Evolutionary conservation across 1,140 invertebrate genomes (phyloP), one percentile per base, ranked within the genome.

Genomic region (Pseudoatta argentina): DNA sequence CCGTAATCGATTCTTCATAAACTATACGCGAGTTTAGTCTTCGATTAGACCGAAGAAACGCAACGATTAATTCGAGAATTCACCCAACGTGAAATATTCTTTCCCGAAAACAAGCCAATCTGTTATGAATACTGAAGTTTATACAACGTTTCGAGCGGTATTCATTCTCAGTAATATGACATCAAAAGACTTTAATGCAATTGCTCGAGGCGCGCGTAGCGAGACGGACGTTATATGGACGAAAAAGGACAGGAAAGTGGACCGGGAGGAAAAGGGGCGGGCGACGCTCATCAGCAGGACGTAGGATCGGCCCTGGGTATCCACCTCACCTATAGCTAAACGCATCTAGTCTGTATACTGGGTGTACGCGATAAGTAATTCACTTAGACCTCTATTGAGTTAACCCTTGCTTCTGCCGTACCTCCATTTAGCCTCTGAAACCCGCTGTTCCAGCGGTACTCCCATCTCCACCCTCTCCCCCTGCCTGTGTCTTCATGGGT

Each of bases 301-400:
- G 59, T 76, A 86, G 67, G 73, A 57, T 88, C 71, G 82, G 78
- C 73, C 63, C 82, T 85, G 86, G 76, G 89, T 90, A 91, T 90
- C 79, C 83, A 83, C 91, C 59, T 78, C 88, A 92, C 91, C 91
- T 92, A 92, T 92, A 93, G 91, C 93, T 93, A 92, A 94, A 94
- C 94, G 94, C 94, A 95, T 95, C 92, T 93, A 94, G 93, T 89
- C 93, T 94, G 93, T 94, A 94, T 94, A 95, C 93, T 91, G 91
- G 93, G 92, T 94, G 91, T 94, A 94, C 93, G 94, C 93, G 94
- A 95, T 95, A 95, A 95, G 93, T 95, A 95, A 95, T 95, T 95
- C 94, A 95, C 93, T 95, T 95, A 95, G 73, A 92, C 88, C 92
- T 92, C 92, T 95, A 95, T 95, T 94, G 94, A 95, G 94, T 95